phyloP scores from a whole-genome alignment of 2,797 vertebrate genomes.

The Microctenopoma lineatum region DNA sequence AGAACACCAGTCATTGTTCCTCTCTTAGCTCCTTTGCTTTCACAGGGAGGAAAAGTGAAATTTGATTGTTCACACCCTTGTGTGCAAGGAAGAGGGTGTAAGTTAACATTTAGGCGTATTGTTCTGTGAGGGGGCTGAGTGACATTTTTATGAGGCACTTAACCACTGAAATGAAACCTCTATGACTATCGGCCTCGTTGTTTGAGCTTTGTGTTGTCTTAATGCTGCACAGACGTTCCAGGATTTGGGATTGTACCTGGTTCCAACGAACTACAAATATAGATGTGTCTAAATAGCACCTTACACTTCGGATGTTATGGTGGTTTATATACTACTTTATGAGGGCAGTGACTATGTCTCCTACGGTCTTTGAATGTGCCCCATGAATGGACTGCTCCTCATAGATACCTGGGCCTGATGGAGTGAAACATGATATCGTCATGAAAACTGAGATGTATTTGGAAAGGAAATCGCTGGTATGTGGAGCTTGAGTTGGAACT shows the following conservation, averaged over 20 bases:
- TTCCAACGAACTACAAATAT: neutral
- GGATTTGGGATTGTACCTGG: neutral
- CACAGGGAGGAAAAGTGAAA: conserved; percentile 28
- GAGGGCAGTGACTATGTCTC: neutral
- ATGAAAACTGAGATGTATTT: too few species aligned
- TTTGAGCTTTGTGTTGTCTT: neutral
- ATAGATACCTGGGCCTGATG: too few species aligned
- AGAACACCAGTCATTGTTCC: conserved; percentile 18
- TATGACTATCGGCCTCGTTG: conserved; percentile 16
- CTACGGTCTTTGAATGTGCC: too few species aligned
- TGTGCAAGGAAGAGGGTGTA: conserved; percentile 31
- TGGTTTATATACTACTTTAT: neutral
- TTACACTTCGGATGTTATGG: neutral
- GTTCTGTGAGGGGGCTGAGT: conserved; percentile 29
- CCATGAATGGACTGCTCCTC: too few species aligned
- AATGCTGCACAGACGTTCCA: neutral
- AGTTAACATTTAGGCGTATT: conserved; percentile 18
- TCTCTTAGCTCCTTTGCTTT: conserved; percentile 8
- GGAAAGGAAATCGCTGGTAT: too few species aligned
- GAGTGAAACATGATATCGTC: too few species aligned
- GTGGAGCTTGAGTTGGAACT: too few species aligned
- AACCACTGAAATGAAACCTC: conserved; percentile 44
- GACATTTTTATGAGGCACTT: conserved; percentile 54
- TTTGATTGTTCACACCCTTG: conserved; percentile 32
- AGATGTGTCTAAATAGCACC: neutral